phyloP scores from a whole-genome alignment of 2,113 vertebrate genomes.

The Urocynchramus pylzowi region DNA sequence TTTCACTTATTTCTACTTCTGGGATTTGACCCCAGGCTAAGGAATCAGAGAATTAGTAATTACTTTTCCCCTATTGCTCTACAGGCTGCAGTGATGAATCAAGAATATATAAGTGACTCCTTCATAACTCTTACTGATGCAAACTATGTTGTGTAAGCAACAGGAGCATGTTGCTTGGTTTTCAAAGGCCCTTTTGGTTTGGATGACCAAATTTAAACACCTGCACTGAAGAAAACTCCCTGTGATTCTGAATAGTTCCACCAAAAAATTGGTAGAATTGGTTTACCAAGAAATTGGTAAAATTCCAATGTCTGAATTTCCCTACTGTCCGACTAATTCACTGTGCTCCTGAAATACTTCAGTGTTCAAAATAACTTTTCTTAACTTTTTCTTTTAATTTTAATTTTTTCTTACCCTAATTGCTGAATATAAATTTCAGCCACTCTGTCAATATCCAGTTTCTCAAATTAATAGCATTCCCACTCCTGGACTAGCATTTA shows the following conservation, averaged over 20 bases:
- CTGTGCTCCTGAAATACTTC: not conserved
- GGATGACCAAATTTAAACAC: not conserved
- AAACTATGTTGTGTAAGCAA: not conserved
- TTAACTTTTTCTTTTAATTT: too few relatives aligned
- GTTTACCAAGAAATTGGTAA: too few relatives aligned
- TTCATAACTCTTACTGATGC: not conserved
- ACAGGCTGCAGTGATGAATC: not conserved
- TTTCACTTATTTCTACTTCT: not conserved
- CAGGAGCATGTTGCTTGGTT: not conserved
- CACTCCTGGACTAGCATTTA: not conserved
- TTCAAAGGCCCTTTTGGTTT: not conserved
- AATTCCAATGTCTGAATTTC: not conserved
- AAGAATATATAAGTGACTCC: not conserved
- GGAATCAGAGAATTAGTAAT: not conserved
- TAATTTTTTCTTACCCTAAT: not conserved
- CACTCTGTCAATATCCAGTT: not conserved
- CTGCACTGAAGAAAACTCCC: not conserved
- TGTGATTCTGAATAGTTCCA: not conserved
- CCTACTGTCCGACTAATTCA: not conserved
- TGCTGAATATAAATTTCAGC: not conserved
- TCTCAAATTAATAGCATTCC: not conserved
- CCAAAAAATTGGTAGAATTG: not conserved
- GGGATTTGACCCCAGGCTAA: not conserved
- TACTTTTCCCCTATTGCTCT: not conserved
- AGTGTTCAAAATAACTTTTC: not conserved